Conservation (phyloP, 1,140 invertebrate species). For the Cherax destructor region DNA sequence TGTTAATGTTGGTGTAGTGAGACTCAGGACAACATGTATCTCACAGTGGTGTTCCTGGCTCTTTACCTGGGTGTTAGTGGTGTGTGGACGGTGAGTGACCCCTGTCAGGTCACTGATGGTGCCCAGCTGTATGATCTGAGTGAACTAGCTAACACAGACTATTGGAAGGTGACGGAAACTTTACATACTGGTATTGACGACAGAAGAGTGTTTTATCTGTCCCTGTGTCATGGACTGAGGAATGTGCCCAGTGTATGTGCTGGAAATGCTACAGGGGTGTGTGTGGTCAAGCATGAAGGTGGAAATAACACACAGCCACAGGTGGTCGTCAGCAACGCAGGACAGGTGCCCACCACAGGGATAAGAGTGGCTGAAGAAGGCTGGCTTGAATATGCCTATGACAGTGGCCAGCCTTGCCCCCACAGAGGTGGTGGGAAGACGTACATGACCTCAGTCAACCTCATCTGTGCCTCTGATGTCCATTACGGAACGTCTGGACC, state of each 20-base stretch:
- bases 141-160: slow-evolving; percentile 5
- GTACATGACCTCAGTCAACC: slow-evolving; percentile 10
- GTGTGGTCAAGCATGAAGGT: neutral
- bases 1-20: neutral
- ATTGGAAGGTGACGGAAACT: neutral
- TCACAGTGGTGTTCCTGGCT: neutral
- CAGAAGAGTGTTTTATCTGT: neutral
- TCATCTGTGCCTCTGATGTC: neutral
- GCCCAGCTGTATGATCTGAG: slow-evolving; percentile 27
- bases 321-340: neutral
- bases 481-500: neutral
- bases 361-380: neutral
- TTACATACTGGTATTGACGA: neutral
- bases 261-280: slow-evolving; percentile 21
- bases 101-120: slow-evolving; percentile 16
- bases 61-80: neutral
- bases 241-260: slow-evolving; percentile 5
- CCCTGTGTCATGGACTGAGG: slow-evolving; percentile 41
- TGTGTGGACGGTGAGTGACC: neutral
- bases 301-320: too few relatives aligned
- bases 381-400: neutral
- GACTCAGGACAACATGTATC: neutral
- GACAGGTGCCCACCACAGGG: neutral
- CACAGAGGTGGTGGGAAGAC: neutral
- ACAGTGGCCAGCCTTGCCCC: neutral